Base-by-base conservation (phyloP, 1,140 invertebrate species). In the Harlomillsia oculata region DNA sequence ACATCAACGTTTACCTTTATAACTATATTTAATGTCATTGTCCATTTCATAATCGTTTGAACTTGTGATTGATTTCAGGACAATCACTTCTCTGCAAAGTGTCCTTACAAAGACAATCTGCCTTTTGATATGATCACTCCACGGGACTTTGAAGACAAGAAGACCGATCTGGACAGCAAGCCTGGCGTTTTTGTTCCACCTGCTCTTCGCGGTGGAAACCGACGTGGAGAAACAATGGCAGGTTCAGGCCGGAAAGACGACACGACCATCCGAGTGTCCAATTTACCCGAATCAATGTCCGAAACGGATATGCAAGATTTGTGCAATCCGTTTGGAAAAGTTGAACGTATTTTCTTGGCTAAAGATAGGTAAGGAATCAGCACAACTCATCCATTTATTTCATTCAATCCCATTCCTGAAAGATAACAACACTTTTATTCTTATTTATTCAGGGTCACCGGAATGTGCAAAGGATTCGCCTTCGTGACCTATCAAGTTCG, bases 51-150 rank as follows among this genome's bases (percentile, higher is more conserved):
- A n/a, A n/a, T n/a, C n/a, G n/a, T n/a, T n/a, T n/a, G n/a, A n/a
- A n/a, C n/a, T n/a, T n/a, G n/a, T n/a, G n/a, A n/a, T n/a, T n/a
- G n/a, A n/a, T n/a, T n/a, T n/a, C n/a, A n/a, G n/a, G 89, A 89
- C 16, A 93, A 97, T 65, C 94, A 98, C 77, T 97, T 93, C 91
- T 96, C 92, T 5, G 82, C 89, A 41, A 90, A 90, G 65, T 98
- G 94, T 79, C 94, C 94, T 2, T 97, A 89, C 78, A 96, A 96
- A 72, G 89, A 95, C 66, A 89, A 83, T 67, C 36, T 70, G 67
- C 18, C 66, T 68, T 6, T 65, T 56, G 78, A 80, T 63, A 78
- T 68, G 62, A 68, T 28, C 63, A 74, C 66, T 44, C 69, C 69
- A 37, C 30, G 29, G 39, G 55, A 48, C 32, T 56, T 59, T 53